Percentiles rank a stretch among this genome's conserved stretches.
Conservation (phyloP, 2,888 invertebrate genomes). For the Trachelus stipa region DNA sequence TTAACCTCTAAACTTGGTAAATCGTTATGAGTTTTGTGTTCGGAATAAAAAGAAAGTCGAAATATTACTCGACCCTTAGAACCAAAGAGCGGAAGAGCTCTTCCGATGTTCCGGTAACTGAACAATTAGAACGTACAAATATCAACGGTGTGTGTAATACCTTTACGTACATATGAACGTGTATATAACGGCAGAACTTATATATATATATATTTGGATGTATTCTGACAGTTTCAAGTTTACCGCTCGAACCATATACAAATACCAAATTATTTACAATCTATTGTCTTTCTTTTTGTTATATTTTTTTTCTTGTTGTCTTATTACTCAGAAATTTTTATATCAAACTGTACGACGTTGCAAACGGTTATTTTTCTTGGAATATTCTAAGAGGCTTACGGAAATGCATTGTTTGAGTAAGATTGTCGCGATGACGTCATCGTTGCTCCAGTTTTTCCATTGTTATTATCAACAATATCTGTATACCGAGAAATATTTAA, state of each 20-base stretch:
- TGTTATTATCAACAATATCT: conserved; percentile 10
- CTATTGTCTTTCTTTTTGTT: neutral
- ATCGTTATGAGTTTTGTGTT: neutral
- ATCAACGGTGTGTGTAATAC: conserved; percentile 29
- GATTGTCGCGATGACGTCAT: conserved; percentile 12
- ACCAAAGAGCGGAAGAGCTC: conserved; percentile 59
- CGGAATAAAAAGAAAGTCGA: neutral
- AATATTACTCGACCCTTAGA: conserved; percentile 7
- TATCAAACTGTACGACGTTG: neutral
- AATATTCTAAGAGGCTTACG: neutral
- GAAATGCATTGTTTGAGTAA: neutral
- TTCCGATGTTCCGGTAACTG: conserved; percentile 63
- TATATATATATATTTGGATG: neutral
- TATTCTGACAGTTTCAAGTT: neutral
- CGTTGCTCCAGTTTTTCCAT: conserved; percentile 12
- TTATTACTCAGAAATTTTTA: neutral
- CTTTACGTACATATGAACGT: conserved; percentile 14
- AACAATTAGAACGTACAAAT: conserved; percentile 59
- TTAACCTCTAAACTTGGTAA: neutral
- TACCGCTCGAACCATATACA: neutral
- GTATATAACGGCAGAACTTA: neutral
- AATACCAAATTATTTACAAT: neutral
- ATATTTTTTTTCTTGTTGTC: neutral
- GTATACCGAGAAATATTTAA: conserved; percentile 12
- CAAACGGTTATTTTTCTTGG: neutral